phyloP scores from a whole-genome alignment of 1,140 invertebrate species.

The Heliconius eleuchia region DNA sequence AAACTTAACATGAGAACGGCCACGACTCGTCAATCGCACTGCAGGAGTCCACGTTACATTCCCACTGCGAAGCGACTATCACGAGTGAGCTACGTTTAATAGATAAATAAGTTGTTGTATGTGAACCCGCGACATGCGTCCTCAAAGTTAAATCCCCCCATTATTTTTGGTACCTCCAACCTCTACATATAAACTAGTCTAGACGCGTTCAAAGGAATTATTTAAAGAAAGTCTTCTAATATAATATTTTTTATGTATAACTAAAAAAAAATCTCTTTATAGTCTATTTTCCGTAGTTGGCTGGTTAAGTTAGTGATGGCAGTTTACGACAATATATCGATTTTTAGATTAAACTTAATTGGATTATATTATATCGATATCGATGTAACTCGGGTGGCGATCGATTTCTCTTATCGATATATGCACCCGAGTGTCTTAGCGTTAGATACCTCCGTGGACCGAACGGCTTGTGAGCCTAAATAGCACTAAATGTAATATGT shows the following conservation, averaged over 20 bases:
- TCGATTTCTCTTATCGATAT: not conserved
- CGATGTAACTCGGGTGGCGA: conserved; percentile 16
- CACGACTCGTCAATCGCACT: too few species aligned
- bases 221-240: conserved; percentile 33
- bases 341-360: conserved; percentile 43
- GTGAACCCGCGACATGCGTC: too few species aligned
- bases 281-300: conserved; percentile 76
- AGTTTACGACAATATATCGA: conserved; percentile 64
- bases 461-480: conserved; percentile 63
- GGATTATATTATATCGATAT: conserved; percentile 22
- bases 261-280: conserved; percentile 7
- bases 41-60: conserved; percentile 30
- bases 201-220: conserved; percentile 51
- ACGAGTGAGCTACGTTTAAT: conserved; percentile 63
- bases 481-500: conserved; percentile 42
- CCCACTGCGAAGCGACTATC: conserved; percentile 34
- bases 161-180: conserved; percentile 8
- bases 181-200: conserved; percentile 3
- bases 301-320: conserved; percentile 60
- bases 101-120: conserved; percentile 37
- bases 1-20: too few species aligned
- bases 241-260: conserved; percentile 11
- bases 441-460: conserved; percentile 60
- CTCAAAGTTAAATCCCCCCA: not conserved
- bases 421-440: conserved; percentile 47